A percentile compares a stretch with the other conserved stretches of the same genome.
These are phyloP conservation scores for Sciurus vulgaris DNA, from an alignment of 2,797 vertebrate genomes.

Conservation along the genomic window DNA sequence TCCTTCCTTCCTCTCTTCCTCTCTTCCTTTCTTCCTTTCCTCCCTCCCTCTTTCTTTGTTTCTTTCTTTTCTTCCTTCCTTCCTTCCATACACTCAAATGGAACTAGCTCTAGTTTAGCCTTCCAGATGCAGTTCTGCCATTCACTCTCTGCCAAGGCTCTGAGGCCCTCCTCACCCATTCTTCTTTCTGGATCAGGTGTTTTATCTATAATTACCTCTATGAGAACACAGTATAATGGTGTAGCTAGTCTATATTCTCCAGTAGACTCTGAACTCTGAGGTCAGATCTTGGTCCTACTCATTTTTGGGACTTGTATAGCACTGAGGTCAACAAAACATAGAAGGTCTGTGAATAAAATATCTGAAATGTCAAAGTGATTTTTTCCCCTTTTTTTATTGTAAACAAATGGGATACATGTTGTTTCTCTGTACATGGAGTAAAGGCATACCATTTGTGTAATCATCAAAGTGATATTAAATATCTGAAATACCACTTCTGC, in stretches of 20 bases:
- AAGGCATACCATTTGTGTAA: too few species aligned
- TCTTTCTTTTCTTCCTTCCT: neutral
- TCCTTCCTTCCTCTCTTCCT: neutral
- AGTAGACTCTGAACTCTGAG: neutral
- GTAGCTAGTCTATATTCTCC: neutral
- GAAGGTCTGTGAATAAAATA: neutral
- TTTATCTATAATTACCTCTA: neutral
- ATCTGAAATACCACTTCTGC: neutral
- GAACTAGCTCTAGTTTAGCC: neutral
- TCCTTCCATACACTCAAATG: neutral
- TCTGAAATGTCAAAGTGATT: neutral
- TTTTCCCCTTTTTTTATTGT: too few species aligned
- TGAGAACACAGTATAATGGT: neutral
- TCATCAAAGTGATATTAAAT: neutral
- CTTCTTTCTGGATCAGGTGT: neutral
- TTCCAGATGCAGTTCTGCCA: neutral
- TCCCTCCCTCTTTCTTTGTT: too few species aligned
- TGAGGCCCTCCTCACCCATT: neutral
- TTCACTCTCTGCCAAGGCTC: neutral
- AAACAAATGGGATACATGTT: too few species aligned
- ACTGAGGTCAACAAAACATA: neutral
- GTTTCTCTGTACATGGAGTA: too few species aligned
- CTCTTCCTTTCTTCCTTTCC: too few species aligned
- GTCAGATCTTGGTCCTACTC: slow-evolving; percentile 5
- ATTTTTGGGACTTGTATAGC: neutral